phyloP scores from a whole-genome alignment of 2,113 vertebrate genomes.

The Platysternon megacephalum region DNA sequence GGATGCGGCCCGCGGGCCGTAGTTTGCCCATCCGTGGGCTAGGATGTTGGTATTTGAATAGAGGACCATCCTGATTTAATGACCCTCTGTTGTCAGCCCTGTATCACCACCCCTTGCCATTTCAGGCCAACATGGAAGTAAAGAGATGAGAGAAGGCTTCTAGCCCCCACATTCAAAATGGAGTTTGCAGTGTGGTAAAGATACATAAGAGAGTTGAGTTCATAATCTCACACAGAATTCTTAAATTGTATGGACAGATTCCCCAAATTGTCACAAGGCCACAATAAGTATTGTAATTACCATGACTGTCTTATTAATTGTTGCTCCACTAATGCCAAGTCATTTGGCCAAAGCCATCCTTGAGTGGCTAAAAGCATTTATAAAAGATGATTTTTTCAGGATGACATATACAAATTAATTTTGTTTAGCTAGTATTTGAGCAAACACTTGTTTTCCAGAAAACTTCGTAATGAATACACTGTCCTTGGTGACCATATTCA shows the following conservation, averaged over 20 bases:
- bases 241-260: background rate
- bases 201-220: background rate
- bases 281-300: background rate
- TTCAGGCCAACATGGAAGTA: background rate
- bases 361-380: background rate
- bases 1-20: too few species aligned
- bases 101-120: background rate
- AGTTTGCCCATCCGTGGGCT: too few species aligned
- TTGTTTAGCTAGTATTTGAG: background rate
- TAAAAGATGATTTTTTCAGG: background rate
- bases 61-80: background rate
- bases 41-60: background rate
- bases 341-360: background rate
- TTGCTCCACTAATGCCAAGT: background rate
- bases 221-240: background rate
- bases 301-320: background rate
- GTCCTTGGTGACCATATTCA: background rate
- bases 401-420: background rate
- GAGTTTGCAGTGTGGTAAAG: background rate
- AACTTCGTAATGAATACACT: background rate
- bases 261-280: background rate
- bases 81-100: background rate
- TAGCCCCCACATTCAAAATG: background rate
- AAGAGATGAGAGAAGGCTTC: background rate
- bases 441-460: background rate